phyloP scores from a whole-genome alignment of 2,888 invertebrate genomes.

The Listrodromus nycthemerus region DNA sequence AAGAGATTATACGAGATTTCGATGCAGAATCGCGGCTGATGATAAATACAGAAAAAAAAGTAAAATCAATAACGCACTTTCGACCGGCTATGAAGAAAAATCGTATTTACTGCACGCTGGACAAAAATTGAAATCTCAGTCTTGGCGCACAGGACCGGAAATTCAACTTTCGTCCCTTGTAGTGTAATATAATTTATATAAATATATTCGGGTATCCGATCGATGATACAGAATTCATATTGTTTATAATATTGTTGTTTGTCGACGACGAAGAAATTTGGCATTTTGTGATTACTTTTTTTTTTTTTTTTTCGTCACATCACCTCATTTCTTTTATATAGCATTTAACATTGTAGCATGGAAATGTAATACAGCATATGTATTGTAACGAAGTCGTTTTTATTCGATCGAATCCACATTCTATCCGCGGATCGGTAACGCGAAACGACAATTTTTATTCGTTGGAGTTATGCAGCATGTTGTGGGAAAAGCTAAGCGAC shows the following conservation, averaged over 20 bases:
- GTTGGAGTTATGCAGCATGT: constrained; percentile 5
- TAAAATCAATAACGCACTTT: no score
- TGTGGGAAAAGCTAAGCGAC: constrained; percentile 36
- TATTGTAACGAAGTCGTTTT: constrained; percentile 61
- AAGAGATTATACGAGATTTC: no score
- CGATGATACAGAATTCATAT: constrained; percentile 43
- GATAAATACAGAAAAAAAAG: no score
- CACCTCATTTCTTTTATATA: constrained; percentile 78
- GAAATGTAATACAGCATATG: constrained; percentile 73
- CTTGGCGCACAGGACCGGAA: no score
- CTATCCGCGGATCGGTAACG: background rate
- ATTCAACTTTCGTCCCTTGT: no score
- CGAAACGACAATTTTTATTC: constrained; percentile 8
- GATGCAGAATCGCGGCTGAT: no score
- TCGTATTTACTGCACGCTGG: no score
- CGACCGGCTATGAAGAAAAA: no score
- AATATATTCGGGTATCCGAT: constrained; percentile 37
- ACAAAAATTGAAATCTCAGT: no score
- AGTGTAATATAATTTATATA: no score
- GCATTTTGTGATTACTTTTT: constrained; percentile 76
- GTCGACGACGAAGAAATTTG: constrained; percentile 73
- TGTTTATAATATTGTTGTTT: constrained; percentile 70
- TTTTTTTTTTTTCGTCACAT: constrained; percentile 58
- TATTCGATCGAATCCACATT: background rate
- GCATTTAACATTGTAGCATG: constrained; percentile 79